Evolutionary conservation across 92 coral and sea anemone genomes (phyloP).

Genomic region (Epizoanthus rinbou): DNA sequence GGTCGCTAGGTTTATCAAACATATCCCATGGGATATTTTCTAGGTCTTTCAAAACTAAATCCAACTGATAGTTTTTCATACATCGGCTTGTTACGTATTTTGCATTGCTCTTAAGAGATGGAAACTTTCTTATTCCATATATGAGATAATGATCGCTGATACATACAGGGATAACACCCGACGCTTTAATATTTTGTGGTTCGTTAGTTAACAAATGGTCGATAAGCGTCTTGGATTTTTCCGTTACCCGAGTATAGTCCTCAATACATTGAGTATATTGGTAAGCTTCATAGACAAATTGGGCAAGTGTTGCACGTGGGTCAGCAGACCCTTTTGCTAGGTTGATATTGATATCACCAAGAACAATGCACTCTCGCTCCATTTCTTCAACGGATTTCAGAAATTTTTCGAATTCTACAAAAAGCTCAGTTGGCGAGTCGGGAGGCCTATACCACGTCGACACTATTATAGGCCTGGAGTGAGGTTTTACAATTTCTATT

Average conservation of each 20-base stretch:
- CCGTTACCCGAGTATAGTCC: conserved; percentile 40
- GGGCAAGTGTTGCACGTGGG: conserved; percentile 6
- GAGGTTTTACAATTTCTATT: conserved; percentile 39
- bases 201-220: conserved; percentile 41
- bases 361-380: conserved; percentile 31
- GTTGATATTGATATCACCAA: conserved; percentile 47
- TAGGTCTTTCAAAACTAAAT: conserved; percentile 18
- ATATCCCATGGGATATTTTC: conserved; percentile 21
- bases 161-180: conserved; percentile 41
- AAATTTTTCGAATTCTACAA: conserved; percentile 21
- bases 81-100: conserved; percentile 31
- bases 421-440: conserved; percentile 37
- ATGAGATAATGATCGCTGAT: conserved; percentile 48
- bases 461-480: conserved; percentile 32
- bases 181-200: conserved; percentile 37
- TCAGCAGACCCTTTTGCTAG: conserved; percentile 18
- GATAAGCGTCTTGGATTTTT: conserved; percentile 34
- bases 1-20: conserved; percentile 10
- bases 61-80: conserved; percentile 23
- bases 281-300: conserved; percentile 30
- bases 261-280: conserved; percentile 16
- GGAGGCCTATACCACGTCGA: conserved; percentile 29
- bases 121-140: conserved; percentile 37
- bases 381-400: conserved; percentile 41
- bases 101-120: neutral